Conservation (phyloP, 2,797 vertebrate species). For the Limnodromus scolopaceus region DNA sequence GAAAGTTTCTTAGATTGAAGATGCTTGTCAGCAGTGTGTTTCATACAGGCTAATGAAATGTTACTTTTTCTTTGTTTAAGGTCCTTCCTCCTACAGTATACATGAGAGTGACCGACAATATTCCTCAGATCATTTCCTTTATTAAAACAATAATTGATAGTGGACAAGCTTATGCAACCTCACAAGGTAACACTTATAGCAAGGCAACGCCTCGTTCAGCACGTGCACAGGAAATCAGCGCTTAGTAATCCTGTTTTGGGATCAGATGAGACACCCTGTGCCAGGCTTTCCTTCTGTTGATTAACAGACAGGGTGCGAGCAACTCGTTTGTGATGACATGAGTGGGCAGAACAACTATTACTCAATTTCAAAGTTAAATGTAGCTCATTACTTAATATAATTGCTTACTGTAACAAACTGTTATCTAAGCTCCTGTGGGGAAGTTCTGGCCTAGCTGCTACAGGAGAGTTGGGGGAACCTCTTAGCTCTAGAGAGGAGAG, state of each 20-base stretch:
- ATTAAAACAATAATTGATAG: slow-evolving; percentile 86
- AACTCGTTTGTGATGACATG: background rate
- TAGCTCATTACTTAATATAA: background rate
- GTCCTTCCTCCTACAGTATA: slow-evolving; percentile 90
- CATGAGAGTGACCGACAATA: slow-evolving; percentile 93
- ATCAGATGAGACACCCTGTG: background rate
- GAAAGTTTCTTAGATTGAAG: background rate
- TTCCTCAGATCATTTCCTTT: slow-evolving; percentile 90
- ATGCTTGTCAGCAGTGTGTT: background rate
- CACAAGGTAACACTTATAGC: slow-evolving; percentile 76
- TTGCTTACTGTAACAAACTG: background rate
- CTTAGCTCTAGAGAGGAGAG: background rate
- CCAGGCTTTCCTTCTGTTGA: background rate
- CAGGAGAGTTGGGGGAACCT: background rate
- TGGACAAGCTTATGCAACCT: slow-evolving; percentile 89
- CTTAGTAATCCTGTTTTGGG: background rate
- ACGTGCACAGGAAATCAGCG: background rate
- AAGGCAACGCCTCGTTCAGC: background rate
- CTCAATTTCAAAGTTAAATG: background rate
- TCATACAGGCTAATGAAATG: background rate
- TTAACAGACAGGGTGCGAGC: background rate
- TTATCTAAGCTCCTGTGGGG: background rate
- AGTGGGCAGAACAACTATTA: background rate
- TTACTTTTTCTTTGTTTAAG: slow-evolving; percentile 71
- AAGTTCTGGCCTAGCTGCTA: background rate